Evolutionary conservation across 2,113 vertebrate species (phyloP).

Genomic region (Malurus alboscapulatus): DNA sequence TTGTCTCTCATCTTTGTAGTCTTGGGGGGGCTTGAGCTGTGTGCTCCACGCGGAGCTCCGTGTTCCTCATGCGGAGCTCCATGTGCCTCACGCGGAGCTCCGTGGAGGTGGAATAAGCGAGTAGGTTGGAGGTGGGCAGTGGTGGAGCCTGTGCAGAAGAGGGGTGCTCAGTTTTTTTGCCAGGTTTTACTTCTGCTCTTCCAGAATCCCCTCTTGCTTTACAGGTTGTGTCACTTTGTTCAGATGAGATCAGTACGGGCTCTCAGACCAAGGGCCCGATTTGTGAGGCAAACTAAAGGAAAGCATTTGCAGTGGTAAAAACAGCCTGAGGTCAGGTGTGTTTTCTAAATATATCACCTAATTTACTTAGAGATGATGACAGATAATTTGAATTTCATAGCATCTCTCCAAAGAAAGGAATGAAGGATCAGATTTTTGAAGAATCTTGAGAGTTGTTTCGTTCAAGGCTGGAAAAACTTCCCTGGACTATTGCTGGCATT

Average conservation of each 20-base stretch:
- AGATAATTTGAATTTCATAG: neutral
- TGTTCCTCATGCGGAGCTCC: neutral
- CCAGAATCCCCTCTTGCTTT: neutral
- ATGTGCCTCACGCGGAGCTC: rapidly evolving
- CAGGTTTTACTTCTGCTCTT: neutral
- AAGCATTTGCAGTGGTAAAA: neutral
- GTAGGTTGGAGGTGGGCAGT: neutral
- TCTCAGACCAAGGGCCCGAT: neutral
- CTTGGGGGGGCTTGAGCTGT: neutral
- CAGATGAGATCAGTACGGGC: neutral
- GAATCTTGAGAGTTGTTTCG: rapidly evolving
- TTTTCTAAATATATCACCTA: neutral
- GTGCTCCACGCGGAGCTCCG: neutral
- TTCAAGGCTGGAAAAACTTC: neutral
- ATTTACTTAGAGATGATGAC: neutral
- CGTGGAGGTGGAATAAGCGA: rapidly evolving
- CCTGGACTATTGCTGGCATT: neutral
- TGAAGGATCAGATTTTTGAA: neutral
- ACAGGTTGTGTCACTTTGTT: neutral
- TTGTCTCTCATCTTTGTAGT: neutral
- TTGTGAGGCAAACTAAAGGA: neutral
- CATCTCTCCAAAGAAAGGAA: neutral
- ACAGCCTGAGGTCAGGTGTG: neutral
- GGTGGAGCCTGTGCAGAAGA: neutral
- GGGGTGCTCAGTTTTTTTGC: neutral